These are phyloP conservation scores for Hemichromis elongatus DNA, from an alignment of 2,113 vertebrate species.

Conservation along the genomic window DNA sequence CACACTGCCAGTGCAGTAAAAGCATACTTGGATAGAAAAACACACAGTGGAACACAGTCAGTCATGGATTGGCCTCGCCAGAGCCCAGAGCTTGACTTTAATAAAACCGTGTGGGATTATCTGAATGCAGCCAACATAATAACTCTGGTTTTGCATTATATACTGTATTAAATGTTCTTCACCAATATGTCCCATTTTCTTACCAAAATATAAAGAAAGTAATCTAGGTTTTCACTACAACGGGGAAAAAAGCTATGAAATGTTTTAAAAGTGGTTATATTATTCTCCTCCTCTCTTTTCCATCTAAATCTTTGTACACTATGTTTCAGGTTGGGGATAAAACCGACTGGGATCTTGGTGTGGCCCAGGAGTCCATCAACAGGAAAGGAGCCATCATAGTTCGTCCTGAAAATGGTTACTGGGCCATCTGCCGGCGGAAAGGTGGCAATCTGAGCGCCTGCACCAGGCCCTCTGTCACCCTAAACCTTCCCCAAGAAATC, in stretches of 20 bases:
- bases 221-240: rapidly evolving
- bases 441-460: conserved; percentile 37
- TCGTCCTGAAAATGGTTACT: conserved; percentile 52
- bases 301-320: neutral
- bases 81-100: neutral
- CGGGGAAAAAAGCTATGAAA: rapidly evolving
- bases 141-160: neutral
- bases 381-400: conserved; percentile 51
- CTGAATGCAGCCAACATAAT: neutral
- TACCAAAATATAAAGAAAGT: neutral
- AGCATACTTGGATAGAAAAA: neutral
- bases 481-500: conserved; percentile 45
- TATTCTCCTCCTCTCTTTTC: neutral
- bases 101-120: neutral
- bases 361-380: conserved; percentile 55
- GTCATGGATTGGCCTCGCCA: neutral
- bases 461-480: conserved; percentile 6
- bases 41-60: neutral
- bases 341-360: conserved; percentile 61
- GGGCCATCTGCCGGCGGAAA: conserved; percentile 50
- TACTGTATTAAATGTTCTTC: neutral
- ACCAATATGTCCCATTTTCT: neutral
- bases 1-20: neutral
- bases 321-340: conserved; percentile 52
- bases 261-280: rapidly evolving